Evolutionary conservation across 2,113 vertebrate genomes (phyloP), one percentile per base, ranked within the genome.

Genomic region (Semnornis frantzii): DNA sequence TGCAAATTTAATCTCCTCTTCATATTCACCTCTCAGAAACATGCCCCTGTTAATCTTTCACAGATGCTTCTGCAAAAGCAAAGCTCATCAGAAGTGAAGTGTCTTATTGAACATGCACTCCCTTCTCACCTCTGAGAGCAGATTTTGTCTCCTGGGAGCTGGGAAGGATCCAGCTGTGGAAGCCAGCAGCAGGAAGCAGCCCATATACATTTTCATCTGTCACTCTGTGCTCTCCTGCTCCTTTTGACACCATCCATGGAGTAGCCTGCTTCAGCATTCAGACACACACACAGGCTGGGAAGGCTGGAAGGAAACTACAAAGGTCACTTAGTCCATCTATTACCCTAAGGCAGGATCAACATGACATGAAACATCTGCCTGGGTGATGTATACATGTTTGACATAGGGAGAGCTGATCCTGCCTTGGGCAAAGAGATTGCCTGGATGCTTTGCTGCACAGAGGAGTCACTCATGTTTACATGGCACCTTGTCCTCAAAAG

Each of bases 21-120:
- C 66, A 44, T 42, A 87, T 28, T 84, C 78, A 39, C 62, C 74
- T 76, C 60, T 52, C 65, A 39, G n/a, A 55, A 88, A 64, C 7
- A 25, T 8, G 19, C 19, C 71, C 63, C 66, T 37, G 82, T 82
- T 95, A 62, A 46, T 65, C 75, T 85, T 58, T 28, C 62, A 21
- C 21, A 48, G 75, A 34, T 24, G 44, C 6, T 79, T 25, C 75
- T 60, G 86, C 79, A 79, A 31, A 78, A 86, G 85, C 82, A 50
- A 57, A 34, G 54, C 85, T 82, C 84, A 82, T 64, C 82, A 83
- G 92, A 82, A 92, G 42, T 60, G 77, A 89, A 73, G 81, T n/a
- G 64, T 71, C 24, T 24, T 7, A 17, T 3, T 25, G 83, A 92
- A 73, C 65, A 66, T 0, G 3, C 62, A 20, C 42, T 74, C 76